Base-by-base conservation (phyloP, 2,888 invertebrate species). In the Lacanobia oleracea region DNA sequence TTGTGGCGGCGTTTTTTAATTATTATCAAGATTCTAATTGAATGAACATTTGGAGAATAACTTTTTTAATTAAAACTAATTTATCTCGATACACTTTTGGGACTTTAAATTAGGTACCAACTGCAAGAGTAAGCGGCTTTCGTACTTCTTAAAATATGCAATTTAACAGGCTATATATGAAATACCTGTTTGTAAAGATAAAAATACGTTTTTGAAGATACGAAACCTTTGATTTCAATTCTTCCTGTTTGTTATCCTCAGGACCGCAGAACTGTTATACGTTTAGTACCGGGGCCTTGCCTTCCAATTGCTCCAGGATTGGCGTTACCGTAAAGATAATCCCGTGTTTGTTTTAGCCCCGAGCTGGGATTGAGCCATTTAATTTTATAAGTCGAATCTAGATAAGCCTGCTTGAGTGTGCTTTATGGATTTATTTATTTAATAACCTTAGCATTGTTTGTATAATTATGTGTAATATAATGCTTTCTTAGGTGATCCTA, bases 351-450 rank as follows among this genome's bases (percentile, higher is more conserved):
- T 83, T 88, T 90, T 90, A 85, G 91, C 94, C 94, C 76, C 86
- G 74, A 92, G 94, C 91, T 77, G 68, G 88, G 83, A 91, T 93
- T 92, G 90, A 93, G 91, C 91, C 93, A 92, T 93, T 93, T 92
- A 90, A 93, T 92, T 93, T 92, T 92, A 91, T 91, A 91, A 90
- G 86, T 90, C 84, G 73, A 87, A 94, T 95, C 94, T 93, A 93
- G 94, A 94, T 94, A 91, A 89, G 83, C 67, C 80, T 60, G 88
- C 87, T 86, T 79, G 81, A 69, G 67, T 63, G 90, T 89, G 89
- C 88, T 86, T 92, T 91, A 91, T 92, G 88, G 85, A 74, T 88
- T 89, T 88, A 81, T 90, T 88, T 82, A 72, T 84, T 84, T 74
- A 69, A 85, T 86, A 79, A 77, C 76, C 79, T 62, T 65, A 48